Base-by-base conservation (phyloP, 2,113 vertebrate genomes). In the Microcebus lehilahytsara region DNA sequence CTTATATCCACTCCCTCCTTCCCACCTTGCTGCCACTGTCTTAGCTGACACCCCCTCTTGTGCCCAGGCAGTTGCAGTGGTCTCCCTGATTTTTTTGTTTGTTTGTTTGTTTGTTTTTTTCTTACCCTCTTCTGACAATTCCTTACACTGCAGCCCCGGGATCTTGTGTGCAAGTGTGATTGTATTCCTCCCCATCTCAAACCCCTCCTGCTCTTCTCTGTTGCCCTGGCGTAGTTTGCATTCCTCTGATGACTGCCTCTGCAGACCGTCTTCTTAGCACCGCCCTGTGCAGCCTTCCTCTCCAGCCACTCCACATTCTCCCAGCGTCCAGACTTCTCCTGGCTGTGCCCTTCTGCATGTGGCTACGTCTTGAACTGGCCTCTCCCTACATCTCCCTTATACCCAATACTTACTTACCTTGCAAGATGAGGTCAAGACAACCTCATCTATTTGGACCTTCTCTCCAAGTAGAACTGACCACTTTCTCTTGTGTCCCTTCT, bases 201-300 rank as follows among this genome's bases (percentile, higher is more conserved):
- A 53, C 40, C 53, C 62, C 34, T 67, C 37, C 37, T 80, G 9
- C n/a, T 46, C 51, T 83, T 60, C 60, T 51, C 53, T 56, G 37
- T 17, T 23, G 22, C 53, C 40, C 77, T 49, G 19, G 58, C 2
- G 37, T 16, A 4, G 6, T 49, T 87, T 75, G 37, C 37, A 49
- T 37, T 27, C 53, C 8, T 53, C 20, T n/a, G 16, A 27, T 42
- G 14, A n/a, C 27, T 60, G 2, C 13, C 17, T 91, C 30, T 25
- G 32, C n/a, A 71, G 27, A 58, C 66, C 66, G 32, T 14, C n/a
- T 34, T 22, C 10, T n/a, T 3, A 37, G 30, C 0, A 17, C 32
- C 56, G 5, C 1, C 9, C 30, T 9, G 27, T 9, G 1, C 1
- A 30, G 23, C 46, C 46, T 7, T 5, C 37, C 17, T 67, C 25